A percentile compares a stretch with the other conserved stretches of the same genome.
phyloP scores from a whole-genome alignment of 2,797 vertebrate genomes.

The Leucoraja ocellata region DNA sequence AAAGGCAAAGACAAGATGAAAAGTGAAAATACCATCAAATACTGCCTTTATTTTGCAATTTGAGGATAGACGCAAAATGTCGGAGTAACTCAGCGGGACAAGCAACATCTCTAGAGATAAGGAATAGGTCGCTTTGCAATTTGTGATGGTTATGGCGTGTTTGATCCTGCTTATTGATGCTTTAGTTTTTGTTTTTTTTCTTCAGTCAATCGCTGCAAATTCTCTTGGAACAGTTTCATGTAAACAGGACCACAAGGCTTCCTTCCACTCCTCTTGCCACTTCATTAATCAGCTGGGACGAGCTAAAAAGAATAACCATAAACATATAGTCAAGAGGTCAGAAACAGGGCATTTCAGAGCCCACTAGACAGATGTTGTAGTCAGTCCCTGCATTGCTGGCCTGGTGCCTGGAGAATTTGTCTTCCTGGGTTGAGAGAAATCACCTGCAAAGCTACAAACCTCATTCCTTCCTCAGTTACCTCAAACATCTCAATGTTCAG shows the following conservation, averaged over 20 bases:
- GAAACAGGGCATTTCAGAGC: neutral
- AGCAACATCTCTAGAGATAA: no score
- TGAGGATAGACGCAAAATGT: neutral
- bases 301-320: neutral
- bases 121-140: no score
- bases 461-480: neutral
- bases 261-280: neutral
- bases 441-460: neutral
- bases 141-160: neutral
- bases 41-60: neutral
- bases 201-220: neutral
- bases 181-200: neutral
- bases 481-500: no score
- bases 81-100: no score
- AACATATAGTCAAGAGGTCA: conserved; percentile 28
- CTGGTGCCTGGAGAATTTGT: neutral
- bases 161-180: neutral
- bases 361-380: conserved; percentile 19
- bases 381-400: neutral
- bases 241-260: neutral
- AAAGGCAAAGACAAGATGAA: neutral
- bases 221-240: neutral
- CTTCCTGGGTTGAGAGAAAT: neutral
- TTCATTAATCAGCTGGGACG: neutral
- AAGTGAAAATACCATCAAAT: no score